Evolutionary conservation across 2,113 vertebrate genomes (phyloP), one percentile per base, ranked within the genome.

Genomic region (Taurulus bubalis): DNA sequence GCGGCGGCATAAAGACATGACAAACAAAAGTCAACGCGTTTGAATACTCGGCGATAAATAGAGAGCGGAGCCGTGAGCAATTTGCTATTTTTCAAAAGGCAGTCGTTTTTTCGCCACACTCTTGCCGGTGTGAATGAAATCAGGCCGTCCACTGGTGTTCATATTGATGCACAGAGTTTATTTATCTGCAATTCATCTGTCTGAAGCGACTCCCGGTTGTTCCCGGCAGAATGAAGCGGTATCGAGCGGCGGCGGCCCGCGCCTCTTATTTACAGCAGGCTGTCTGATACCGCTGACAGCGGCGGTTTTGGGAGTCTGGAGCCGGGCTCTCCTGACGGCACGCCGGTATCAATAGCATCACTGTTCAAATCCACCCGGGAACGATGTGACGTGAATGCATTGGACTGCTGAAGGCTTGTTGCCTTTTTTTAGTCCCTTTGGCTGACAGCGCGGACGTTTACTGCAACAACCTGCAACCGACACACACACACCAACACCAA

Each of bases 201-300:
- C 79, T n/a, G n/a, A n/a, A 72, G 63, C 76, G 74, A 45, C 53
- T 62, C 79, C 66, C 0, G 28, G 81, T 59, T 75, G 68, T 70
- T 85, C 83, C 75, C 77, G 73, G 82, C 83, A 78, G 85, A 77
- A 85, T 87, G 42, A 86, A 85, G 70, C 75, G 47, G 69, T 86
- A 88, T 80, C n/a, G 87, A 91, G 80, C 74, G 40, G 75, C 30
- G n/a, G n/a, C 58, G 3, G 75, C 60, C 26, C 64, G 82, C 45
- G 77, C 51, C 68, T 80, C 65, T 84, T 84, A 86, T 90, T 84
- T 81, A 20, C 71, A 32, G 73, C 81, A 2, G 32, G 38, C 56
- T 49, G 76, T 72, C 32, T 83, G 70, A 69, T 85, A 65, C 26
- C 73, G 81, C 88, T 88, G 88, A 88, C 83, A 79, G 83, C 75